Evolutionary conservation across 2,888 invertebrate genomes (phyloP).

Genomic region (Globia sparganii): DNA sequence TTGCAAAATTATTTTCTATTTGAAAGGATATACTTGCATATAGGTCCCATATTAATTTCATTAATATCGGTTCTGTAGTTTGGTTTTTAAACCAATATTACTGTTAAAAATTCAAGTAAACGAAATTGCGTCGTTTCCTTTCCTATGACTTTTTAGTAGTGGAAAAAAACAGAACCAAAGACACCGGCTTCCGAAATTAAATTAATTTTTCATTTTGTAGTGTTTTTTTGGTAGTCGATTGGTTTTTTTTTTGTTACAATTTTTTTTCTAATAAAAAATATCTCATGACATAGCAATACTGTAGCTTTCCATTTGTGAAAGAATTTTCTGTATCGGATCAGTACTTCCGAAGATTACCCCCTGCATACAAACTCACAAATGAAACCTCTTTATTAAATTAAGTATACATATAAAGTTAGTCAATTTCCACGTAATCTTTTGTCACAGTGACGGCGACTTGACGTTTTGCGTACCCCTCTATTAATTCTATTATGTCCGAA

Average conservation of each 20-base stretch:
- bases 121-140: too few relatives aligned
- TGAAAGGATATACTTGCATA: too few relatives aligned
- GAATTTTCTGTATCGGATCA: neutral
- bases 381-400: neutral
- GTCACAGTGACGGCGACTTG: conserved; percentile 25
- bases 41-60: too few relatives aligned
- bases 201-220: too few relatives aligned
- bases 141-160: too few relatives aligned
- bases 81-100: neutral
- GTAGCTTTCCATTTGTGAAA: neutral
- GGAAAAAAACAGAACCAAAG: neutral
- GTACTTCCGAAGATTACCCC: too few relatives aligned
- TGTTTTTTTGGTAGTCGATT: neutral
- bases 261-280: too few relatives aligned
- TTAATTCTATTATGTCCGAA: conserved; percentile 35
- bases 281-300: neutral
- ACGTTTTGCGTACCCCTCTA: conserved; percentile 19
- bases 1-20: too few relatives aligned
- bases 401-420: conserved; percentile 11
- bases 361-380: neutral
- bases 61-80: too few relatives aligned
- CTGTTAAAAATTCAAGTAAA: neutral
- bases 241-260: neutral
- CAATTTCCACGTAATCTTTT: conserved; percentile 10
- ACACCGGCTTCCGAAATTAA: too few relatives aligned